phyloP scores from a whole-genome alignment of 2,113 vertebrate genomes.

The Capreolus pygargus region DNA sequence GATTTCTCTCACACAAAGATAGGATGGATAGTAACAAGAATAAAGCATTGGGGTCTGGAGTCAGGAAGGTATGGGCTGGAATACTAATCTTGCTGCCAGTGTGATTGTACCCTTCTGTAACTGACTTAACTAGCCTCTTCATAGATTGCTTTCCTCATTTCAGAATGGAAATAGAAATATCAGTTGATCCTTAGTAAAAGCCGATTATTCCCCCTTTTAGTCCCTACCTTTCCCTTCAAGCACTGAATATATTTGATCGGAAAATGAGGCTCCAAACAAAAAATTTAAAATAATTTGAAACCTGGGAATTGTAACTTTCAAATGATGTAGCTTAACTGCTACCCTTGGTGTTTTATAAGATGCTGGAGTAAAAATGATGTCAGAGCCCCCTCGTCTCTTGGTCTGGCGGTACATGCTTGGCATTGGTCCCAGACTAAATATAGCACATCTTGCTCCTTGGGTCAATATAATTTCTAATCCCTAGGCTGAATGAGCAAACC shows the following conservation, averaged over 20 bases:
- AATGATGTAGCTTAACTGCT: conserved; percentile 1
- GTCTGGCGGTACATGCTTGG: conserved; percentile 45
- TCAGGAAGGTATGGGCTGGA: background rate
- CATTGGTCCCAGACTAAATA: conserved; percentile 59
- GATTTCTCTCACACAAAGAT: background rate
- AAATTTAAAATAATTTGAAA: conserved; percentile 42
- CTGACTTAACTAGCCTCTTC: background rate
- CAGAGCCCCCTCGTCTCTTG: background rate
- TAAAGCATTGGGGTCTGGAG: background rate
- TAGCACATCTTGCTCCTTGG: conserved; percentile 55
- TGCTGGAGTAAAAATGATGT: conserved; percentile 5
- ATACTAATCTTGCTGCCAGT: background rate
- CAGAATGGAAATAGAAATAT: background rate
- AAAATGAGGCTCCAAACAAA: conserved; percentile 21
- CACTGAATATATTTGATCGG: background rate
- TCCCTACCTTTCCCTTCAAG: background rate
- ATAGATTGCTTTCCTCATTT: background rate
- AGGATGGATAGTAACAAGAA: background rate
- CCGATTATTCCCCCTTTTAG: background rate
- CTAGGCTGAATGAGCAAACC: conserved; percentile 47
- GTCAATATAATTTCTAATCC: conserved; percentile 67
- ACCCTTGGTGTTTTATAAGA: conserved; percentile 31
- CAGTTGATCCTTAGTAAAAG: background rate
- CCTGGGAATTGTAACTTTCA: background rate
- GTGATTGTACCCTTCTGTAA: background rate